Percentiles rank a stretch among this genome's conserved stretches.
phyloP scores from a whole-genome alignment of 2,888 invertebrate genomes.

The Gari tellinella region DNA sequence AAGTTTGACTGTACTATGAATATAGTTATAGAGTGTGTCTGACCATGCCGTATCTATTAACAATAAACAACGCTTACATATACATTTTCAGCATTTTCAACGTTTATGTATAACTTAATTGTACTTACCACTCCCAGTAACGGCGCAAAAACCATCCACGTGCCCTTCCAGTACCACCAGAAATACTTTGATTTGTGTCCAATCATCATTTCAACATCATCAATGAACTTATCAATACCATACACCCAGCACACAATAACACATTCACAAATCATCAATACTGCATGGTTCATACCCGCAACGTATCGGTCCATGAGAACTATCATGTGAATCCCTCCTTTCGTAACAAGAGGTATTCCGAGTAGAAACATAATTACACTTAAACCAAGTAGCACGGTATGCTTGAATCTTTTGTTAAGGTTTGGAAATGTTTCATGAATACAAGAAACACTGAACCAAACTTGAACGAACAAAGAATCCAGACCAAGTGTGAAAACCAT shows the following conservation, averaged over 20 bases:
- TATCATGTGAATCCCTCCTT: conserved; percentile 73
- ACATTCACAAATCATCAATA: conserved; percentile 89
- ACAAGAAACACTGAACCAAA: conserved; percentile 16
- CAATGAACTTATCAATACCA: conserved; percentile 84
- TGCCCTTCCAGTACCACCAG: conserved; percentile 28
- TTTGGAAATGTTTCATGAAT: conserved; percentile 24
- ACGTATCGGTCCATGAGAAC: conserved; percentile 74
- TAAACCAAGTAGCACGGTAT: conserved; percentile 3
- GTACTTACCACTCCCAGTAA: conserved; percentile 29
- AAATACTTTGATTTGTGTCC: conserved; percentile 15
- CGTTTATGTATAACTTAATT: no score
- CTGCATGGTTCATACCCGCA: conserved; percentile 84
- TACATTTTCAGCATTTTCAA: no score
- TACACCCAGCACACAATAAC: conserved; percentile 91
- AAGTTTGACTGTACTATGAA: no score
- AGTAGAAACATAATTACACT: conserved; percentile 31
- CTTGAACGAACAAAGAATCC: conserved; percentile 33
- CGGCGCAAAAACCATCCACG: conserved; percentile 31
- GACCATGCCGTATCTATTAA: no score
- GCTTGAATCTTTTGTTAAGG: conserved; percentile 4
- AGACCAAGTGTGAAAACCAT: conserved; percentile 43
- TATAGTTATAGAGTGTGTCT: no score
- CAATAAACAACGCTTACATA: no score
- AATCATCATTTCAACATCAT: conserved; percentile 38
- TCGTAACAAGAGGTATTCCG: conserved; percentile 36